These are phyloP conservation scores for Cossypha heuglini DNA, from an alignment of 2,797 vertebrate genomes.

Conservation along the genomic window DNA sequence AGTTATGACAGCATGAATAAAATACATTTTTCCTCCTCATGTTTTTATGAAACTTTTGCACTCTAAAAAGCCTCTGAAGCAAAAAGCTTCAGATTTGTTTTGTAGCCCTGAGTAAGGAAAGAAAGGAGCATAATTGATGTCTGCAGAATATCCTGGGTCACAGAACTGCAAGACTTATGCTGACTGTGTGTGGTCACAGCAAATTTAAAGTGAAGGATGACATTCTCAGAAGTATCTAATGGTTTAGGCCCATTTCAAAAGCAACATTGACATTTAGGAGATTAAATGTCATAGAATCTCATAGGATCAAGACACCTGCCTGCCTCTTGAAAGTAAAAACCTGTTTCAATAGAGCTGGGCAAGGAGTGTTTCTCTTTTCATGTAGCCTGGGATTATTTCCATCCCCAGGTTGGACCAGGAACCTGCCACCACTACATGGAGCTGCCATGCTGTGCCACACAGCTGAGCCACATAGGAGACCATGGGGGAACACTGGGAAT, in stretches of 20 bases:
- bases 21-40: neutral
- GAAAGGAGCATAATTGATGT: slow-evolving; percentile 14
- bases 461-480: neutral
- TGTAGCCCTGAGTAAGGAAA: slow-evolving; percentile 41
- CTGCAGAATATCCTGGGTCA: slow-evolving; percentile 33
- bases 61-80: slow-evolving; percentile 27
- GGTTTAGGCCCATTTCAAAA: slow-evolving; percentile 24
- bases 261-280: neutral
- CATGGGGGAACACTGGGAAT: fast-evolving
- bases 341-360: neutral
- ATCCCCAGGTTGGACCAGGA: neutral
- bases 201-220: slow-evolving; percentile 31
- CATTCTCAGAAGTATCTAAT: neutral
- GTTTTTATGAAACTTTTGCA: slow-evolving; percentile 14
- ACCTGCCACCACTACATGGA: fast-evolving
- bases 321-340: neutral
- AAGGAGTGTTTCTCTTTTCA: neutral
- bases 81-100: slow-evolving; percentile 2
- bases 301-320: neutral
- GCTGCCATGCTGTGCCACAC: neutral
- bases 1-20: neutral
- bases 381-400: neutral
- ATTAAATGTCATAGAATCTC: neutral
- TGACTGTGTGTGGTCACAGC: slow-evolving; percentile 45
- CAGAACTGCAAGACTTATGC: neutral